These are phyloP conservation scores for Bombus affinis DNA, from an alignment of 1,140 invertebrate genomes.

Conservation along the genomic window DNA sequence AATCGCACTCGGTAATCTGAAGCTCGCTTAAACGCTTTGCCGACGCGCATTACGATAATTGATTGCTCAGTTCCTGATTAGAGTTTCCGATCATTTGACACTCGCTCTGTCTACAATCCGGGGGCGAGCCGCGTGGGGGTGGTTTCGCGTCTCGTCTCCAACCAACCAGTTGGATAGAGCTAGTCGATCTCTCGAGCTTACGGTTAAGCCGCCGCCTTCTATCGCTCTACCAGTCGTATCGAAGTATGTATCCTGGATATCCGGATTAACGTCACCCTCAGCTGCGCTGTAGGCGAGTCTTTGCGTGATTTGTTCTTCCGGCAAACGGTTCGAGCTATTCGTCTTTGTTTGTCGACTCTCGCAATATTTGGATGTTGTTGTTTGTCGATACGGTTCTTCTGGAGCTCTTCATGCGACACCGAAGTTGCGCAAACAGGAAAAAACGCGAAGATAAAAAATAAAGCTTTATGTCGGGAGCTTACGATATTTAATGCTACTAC, in stretches of 20 bases:
- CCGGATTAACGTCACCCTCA: conserved; percentile 47
- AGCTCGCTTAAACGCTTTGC: conserved; percentile 64
- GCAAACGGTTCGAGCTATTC: conserved; percentile 15
- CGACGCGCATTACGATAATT: conserved; percentile 65
- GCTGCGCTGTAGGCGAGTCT: conserved; percentile 7
- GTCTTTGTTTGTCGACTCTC: not conserved
- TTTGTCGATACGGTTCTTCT: not conserved
- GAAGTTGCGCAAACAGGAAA: not conserved
- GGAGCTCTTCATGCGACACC: not conserved
- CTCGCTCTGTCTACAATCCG: conserved; percentile 57
- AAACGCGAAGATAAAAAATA: not conserved
- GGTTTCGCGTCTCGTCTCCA: conserved; percentile 17
- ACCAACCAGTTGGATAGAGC: conserved; percentile 4
- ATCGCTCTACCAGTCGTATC: conserved; percentile 13
- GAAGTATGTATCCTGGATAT: conserved; percentile 37
- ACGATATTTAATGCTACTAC: not conserved
- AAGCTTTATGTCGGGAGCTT: not conserved
- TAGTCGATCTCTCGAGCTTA: conserved; percentile 51
- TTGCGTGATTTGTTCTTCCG: conserved; percentile 39
- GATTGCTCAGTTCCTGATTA: conserved; percentile 67
- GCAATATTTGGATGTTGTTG: conserved; percentile 16
- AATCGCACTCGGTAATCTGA: conserved; percentile 52
- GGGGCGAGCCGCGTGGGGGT: not conserved
- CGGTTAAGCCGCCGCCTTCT: conserved; percentile 36
- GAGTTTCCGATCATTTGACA: conserved; percentile 71